Percentiles rank a stretch among this genome's conserved stretches.
Conservation (phyloP, 64 coral and sea anemone genomes). For the Astreopora myriophthalma region DNA sequence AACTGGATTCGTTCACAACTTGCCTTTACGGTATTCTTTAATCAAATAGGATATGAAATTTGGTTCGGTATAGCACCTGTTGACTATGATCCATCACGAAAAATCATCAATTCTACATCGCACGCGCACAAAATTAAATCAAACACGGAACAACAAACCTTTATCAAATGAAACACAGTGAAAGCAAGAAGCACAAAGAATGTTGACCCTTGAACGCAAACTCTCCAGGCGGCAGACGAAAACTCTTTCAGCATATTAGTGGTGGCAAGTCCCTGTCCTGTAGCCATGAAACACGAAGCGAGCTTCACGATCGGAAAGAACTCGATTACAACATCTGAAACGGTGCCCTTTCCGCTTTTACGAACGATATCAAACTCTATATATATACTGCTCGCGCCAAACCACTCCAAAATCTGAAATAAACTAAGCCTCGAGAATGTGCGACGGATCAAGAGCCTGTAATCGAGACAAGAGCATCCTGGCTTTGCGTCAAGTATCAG, state of each 20-base stretch:
- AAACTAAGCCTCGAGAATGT: neutral
- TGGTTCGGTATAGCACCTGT: neutral
- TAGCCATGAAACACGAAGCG: neutral
- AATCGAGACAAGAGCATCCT: neutral
- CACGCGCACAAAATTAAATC: neutral
- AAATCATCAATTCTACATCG: neutral
- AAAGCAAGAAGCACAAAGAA: neutral
- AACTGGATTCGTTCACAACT: neutral
- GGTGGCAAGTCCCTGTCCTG: neutral
- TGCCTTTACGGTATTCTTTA: too few relatives aligned
- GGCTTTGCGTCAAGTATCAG: slow-evolving; percentile 14
- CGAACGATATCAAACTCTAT: neutral
- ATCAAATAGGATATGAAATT: neutral
- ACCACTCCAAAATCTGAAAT: neutral
- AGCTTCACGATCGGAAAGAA: neutral
- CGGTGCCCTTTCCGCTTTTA: neutral
- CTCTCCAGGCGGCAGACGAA: neutral
- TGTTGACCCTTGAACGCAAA: neutral
- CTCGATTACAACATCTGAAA: neutral
- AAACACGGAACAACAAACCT: neutral
- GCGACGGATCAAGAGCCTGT: neutral
- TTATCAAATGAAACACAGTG: neutral
- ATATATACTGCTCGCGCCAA: neutral
- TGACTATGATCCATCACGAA: neutral
- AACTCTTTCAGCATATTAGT: neutral